Conservation (phyloP, 2,888 invertebrate species). For the Tortricodes alternella region DNA sequence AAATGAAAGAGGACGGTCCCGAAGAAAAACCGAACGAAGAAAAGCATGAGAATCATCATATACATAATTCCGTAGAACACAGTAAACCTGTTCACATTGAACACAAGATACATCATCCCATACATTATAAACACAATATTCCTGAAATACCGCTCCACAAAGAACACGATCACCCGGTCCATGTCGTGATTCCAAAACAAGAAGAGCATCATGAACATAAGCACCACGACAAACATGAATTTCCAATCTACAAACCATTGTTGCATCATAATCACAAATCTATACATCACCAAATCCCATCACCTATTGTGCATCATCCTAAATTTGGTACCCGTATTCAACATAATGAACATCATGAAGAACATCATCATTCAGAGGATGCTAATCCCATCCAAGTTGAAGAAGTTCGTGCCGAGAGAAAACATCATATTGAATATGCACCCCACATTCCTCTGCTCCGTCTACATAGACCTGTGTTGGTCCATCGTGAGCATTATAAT, state of each 20-base stretch:
- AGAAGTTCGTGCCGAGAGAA: slow-evolving; percentile 7
- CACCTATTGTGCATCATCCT: too few species aligned
- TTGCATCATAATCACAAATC: neutral
- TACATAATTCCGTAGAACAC: neutral
- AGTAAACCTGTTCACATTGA: slow-evolving; percentile 17
- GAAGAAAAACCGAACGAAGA: neutral
- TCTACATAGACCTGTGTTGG: slow-evolving; percentile 1
- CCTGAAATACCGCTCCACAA: slow-evolving; percentile 1
- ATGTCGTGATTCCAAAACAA: slow-evolving; percentile 40
- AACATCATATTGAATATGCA: neutral
- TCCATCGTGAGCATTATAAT: neutral
- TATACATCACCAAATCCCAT: neutral
- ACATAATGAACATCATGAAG: slow-evolving; percentile 3
- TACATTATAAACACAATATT: slow-evolving; percentile 9
- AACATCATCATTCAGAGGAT: neutral
- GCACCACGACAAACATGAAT: neutral
- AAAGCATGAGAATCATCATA: neutral
- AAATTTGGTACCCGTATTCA: too few species aligned
- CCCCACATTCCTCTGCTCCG: slow-evolving; percentile 2
- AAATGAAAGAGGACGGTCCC: neutral
- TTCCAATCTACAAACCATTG: neutral
- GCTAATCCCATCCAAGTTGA: neutral
- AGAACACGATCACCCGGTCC: too few species aligned
- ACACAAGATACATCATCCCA: slow-evolving; percentile 15
- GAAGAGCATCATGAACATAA: slow-evolving; percentile 39